Evolutionary conservation across 35 echinoderm and acorn worm species (phyloP).

Genomic region (Acanthaster planci): DNA sequence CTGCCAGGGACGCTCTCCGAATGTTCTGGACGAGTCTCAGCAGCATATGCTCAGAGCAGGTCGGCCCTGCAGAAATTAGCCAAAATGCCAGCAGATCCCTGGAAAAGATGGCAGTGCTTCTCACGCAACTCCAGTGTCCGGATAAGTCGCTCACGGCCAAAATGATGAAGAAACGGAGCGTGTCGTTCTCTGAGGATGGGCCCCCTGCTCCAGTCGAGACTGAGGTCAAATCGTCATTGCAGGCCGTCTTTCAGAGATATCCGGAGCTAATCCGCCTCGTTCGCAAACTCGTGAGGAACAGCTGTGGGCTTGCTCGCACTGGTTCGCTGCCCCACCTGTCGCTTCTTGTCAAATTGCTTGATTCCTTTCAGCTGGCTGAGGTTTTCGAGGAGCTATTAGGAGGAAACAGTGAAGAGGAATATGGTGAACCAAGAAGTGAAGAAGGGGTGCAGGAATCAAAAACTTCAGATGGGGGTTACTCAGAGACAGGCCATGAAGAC

Average conservation of each 20-base stretch:
- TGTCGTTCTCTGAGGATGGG: neutral
- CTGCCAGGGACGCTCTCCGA: slow-evolving; percentile 34
- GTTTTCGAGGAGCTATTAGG: slow-evolving; percentile 29
- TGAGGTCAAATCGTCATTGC: neutral
- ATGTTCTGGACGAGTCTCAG: slow-evolving; percentile 71
- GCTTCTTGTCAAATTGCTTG: slow-evolving; percentile 9
- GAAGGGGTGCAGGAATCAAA: neutral
- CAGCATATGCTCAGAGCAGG: slow-evolving; percentile 42
- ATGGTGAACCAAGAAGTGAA: neutral
- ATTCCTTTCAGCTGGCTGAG: neutral
- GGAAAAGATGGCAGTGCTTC: slow-evolving; percentile 17
- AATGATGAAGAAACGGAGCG: slow-evolving; percentile 21
- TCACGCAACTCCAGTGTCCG: slow-evolving; percentile 18
- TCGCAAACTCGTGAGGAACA: neutral
- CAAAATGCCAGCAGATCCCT: neutral
- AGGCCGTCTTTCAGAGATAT: neutral
- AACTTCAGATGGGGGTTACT: neutral
- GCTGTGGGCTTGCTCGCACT: neutral
- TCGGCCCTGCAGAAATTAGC: neutral
- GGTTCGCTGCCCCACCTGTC: slow-evolving; percentile 1
- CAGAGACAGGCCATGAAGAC: neutral
- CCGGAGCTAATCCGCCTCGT: neutral
- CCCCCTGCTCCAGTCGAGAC: neutral
- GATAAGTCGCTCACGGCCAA: neutral
- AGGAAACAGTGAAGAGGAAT: neutral